These are phyloP conservation scores for Pundamilia nyererei DNA, from an alignment of 2,113 vertebrate species.

Conservation along the genomic window DNA sequence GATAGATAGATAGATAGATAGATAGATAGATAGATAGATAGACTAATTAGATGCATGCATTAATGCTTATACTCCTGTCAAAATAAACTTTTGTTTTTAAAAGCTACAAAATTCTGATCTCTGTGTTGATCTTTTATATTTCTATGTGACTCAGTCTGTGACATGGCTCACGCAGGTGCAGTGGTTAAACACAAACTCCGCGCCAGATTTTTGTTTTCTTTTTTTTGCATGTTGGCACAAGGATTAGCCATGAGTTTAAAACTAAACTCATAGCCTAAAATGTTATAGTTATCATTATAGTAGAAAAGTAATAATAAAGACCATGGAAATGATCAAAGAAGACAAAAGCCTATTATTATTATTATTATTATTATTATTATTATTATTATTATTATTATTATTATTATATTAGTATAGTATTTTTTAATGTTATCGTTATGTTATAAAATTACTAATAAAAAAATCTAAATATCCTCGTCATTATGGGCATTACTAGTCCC, in stretches of 20 bases:
- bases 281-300: neutral
- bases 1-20: neutral
- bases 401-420: neutral
- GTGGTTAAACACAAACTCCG: slow-evolving; percentile 44
- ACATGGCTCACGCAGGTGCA: slow-evolving; percentile 12
- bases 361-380: neutral
- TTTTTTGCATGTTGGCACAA: neutral
- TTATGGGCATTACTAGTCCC: neutral
- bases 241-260: neutral
- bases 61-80: neutral
- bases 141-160: neutral
- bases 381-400: neutral
- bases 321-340: neutral
- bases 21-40: neutral
- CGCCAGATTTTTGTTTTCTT: slow-evolving; percentile 19
- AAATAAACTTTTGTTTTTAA: neutral
- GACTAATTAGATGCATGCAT: neutral
- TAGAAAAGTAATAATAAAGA: neutral
- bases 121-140: neutral
- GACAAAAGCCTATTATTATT: neutral
- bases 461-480: neutral
- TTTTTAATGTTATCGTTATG: neutral
- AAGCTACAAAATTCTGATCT: neutral
- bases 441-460: neutral
- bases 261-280: neutral